Percentiles rank a stretch among this genome's conserved stretches.
Conservation (phyloP, 2,797 vertebrate species). For the Lepilemur septentrionalis region DNA sequence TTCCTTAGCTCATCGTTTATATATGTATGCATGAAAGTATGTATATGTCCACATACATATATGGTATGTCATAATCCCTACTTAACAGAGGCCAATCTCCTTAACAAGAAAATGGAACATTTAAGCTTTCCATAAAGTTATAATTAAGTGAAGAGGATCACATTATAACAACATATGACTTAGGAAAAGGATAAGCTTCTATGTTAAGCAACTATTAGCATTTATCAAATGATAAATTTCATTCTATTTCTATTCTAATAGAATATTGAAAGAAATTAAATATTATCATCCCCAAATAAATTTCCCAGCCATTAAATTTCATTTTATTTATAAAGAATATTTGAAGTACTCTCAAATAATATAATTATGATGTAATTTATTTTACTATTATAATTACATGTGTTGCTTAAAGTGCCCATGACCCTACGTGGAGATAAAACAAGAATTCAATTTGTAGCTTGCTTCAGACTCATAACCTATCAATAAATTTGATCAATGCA, state of each 20-base stretch:
- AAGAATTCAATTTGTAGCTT: neutral
- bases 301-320: neutral
- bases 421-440: neutral
- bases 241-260: neutral
- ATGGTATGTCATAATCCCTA: neutral
- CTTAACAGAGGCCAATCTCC: neutral
- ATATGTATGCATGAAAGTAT: neutral
- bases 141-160: neutral
- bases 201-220: neutral
- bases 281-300: neutral
- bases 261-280: slow-evolving; percentile 6
- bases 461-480: neutral
- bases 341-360: neutral
- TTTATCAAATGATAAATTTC: neutral
- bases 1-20: neutral
- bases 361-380: neutral
- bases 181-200: neutral
- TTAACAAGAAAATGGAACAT: neutral
- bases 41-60: neutral
- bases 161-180: neutral
- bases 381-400: neutral
- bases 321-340: neutral
- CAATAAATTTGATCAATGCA: neutral
- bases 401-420: neutral
- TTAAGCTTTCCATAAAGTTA: neutral